A percentile compares a stretch with the other conserved stretches of the same genome.
Conservation (phyloP, 2,113 vertebrate species). For the Bubo blakistoni region DNA sequence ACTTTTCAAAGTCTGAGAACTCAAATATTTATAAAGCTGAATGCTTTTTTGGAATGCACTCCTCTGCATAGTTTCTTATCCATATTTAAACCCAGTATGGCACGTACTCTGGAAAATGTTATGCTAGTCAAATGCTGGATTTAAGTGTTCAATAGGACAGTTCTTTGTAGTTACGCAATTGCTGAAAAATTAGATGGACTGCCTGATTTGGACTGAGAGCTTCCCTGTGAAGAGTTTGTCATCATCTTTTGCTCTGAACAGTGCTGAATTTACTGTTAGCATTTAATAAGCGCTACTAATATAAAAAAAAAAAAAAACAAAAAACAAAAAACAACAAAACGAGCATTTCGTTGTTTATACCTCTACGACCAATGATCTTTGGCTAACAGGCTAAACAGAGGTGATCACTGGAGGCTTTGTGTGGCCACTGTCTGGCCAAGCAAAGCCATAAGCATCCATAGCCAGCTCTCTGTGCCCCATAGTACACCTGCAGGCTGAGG, state of each 20-base stretch:
- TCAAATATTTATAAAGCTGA: slow-evolving; percentile 51
- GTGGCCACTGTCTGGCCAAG: not conserved
- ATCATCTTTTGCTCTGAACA: not conserved
- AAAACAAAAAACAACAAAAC: no score
- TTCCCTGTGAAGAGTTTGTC: not conserved
- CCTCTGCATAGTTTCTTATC: slow-evolving; percentile 50
- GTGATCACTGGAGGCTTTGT: not conserved
- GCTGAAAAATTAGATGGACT: not conserved
- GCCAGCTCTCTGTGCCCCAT: not conserved
- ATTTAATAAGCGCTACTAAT: not conserved
- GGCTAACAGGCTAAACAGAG: not conserved
- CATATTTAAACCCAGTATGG: slow-evolving; percentile 29
- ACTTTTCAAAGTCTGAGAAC: slow-evolving; percentile 18
- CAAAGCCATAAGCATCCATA: not conserved
- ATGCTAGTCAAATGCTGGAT: not conserved
- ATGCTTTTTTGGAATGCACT: slow-evolving; percentile 40
- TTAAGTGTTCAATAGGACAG: not conserved
- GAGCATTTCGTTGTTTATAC: not conserved
- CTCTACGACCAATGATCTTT: not conserved
- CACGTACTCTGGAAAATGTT: slow-evolving; percentile 46
- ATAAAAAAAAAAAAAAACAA: not conserved
- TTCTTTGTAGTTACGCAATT: not conserved
- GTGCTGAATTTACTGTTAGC: not conserved
- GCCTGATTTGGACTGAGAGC: not conserved
- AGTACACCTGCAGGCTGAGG: not conserved